These are phyloP conservation scores for Hesperia comma DNA, from an alignment of 2,888 invertebrate species.

Conservation along the genomic window DNA sequence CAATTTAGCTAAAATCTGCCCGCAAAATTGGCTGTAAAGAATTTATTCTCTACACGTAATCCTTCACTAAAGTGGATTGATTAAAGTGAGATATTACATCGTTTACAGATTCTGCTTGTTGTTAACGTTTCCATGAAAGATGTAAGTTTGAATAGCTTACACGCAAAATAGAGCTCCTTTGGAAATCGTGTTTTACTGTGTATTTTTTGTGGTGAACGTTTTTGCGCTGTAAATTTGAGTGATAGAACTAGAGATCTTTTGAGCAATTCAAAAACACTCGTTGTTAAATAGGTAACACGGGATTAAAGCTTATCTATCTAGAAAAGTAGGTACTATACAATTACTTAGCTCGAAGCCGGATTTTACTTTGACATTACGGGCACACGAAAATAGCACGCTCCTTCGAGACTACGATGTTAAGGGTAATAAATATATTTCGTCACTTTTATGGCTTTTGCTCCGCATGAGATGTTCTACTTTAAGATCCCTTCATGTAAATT, in stretches of 20 bases:
- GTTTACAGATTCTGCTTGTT: slow-evolving; percentile 2
- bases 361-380: background rate
- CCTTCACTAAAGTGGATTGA: slow-evolving; percentile 27
- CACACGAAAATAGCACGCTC: background rate
- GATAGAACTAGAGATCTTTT: background rate
- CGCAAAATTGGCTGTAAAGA: slow-evolving; percentile 40
- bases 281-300: background rate
- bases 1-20: slow-evolving; percentile 50
- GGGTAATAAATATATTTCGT: slow-evolving; percentile 14
- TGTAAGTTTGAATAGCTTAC: slow-evolving; percentile 3
- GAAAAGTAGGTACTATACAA: background rate
- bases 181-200: background rate
- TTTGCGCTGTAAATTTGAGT: background rate
- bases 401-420: background rate
- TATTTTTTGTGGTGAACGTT: background rate
- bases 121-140: slow-evolving; percentile 18
- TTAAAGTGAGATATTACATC: slow-evolving; percentile 17
- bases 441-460: slow-evolving; percentile 6
- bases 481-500: slow-evolving; percentile 5
- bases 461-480: background rate
- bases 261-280: background rate
- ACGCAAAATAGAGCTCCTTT: slow-evolving; percentile 1
- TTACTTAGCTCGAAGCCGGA: background rate
- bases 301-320: background rate
- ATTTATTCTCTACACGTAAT: slow-evolving; percentile 42